Evolutionary conservation across 1,140 invertebrate genomes (phyloP), one percentile per base, ranked within the genome.

Genomic region (Leucophenga varia): DNA sequence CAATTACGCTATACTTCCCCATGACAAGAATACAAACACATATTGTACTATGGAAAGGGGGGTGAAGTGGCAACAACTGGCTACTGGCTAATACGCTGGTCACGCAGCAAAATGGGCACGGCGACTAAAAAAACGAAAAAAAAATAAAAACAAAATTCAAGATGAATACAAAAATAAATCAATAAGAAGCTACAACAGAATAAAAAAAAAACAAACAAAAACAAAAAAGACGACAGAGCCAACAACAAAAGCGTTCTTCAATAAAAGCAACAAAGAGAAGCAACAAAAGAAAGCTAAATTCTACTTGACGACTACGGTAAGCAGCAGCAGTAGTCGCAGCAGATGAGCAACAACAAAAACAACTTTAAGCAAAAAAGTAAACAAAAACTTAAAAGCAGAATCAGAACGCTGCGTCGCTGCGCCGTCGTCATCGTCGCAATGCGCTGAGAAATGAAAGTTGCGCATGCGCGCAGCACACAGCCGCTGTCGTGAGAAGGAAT

Each of bases 61-160:
- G n/a, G n/a, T n/a, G n/a, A n/a, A n/a, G n/a, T n/a, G n/a, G n/a
- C n/a, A n/a, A n/a, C n/a, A n/a, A n/a, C n/a, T n/a, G n/a, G n/a
- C n/a, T n/a, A n/a, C n/a, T n/a, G n/a, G n/a, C n/a, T n/a, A 32
- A 42, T 37, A 59, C 55, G 59, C 63, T 57, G 68, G 63, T 68
- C 63, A 67, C 63, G 63, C 63, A 61, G 22, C 53, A 54, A 67
- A 67, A 67, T 67, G 63, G 63, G 63, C 64, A 67, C 63, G 63
- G 49, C 54, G n/a, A n/a, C n/a, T n/a, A n/a, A n/a, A n/a, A n/a
- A n/a, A n/a, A n/a, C n/a, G n/a, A n/a, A n/a, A n/a, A n/a, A n/a
- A n/a, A n/a, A n/a, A n/a, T n/a, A n/a, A n/a, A n/a, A n/a, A n/a
- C n/a, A n/a, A n/a, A n/a, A n/a, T n/a, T n/a, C n/a, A n/a, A n/a